Evolutionary conservation across 2,888 invertebrate species (phyloP).

Genomic region (Amblyjoppa proteus): DNA sequence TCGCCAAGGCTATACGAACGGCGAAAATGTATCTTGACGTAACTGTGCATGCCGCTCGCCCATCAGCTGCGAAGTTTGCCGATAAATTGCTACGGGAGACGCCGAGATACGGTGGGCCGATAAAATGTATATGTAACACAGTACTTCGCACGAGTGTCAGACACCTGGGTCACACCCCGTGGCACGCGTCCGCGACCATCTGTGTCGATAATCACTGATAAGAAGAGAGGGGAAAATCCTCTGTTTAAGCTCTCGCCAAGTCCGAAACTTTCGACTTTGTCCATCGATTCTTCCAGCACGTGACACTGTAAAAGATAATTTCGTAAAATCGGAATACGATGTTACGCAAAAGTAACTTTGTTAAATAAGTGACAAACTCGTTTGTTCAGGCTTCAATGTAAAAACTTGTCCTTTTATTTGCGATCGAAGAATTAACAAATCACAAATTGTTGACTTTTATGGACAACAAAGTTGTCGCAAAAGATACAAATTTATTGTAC

Average conservation of each 20-base stretch:
- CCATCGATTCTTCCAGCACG: background rate
- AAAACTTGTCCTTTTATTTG: too few species aligned
- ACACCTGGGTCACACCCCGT: conserved; percentile 44
- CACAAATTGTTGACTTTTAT: too few species aligned
- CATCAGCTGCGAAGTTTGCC: conserved; percentile 28
- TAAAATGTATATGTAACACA: background rate
- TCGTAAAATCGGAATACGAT: too few species aligned
- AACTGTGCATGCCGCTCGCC: background rate
- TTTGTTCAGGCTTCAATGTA: too few species aligned
- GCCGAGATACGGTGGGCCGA: conserved; percentile 1
- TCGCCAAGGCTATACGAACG: conserved; percentile 27
- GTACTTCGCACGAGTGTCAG: background rate
- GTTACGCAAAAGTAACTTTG: too few species aligned
- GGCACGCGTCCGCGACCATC: conserved; percentile 49
- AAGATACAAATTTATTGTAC: too few species aligned
- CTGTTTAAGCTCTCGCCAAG: conserved; percentile 17
- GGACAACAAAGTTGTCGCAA: too few species aligned
- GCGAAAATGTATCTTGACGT: conserved; percentile 42
- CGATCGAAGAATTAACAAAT: too few species aligned
- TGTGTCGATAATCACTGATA: conserved; percentile 55
- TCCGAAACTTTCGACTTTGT: conserved; percentile 38
- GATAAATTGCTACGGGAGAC: conserved; percentile 5
- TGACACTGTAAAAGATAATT: too few species aligned
- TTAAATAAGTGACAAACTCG: too few species aligned
- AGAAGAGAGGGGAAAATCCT: conserved; percentile 24